Conservation (phyloP, 1,140 invertebrate species). For the Agrypnia vestita region DNA sequence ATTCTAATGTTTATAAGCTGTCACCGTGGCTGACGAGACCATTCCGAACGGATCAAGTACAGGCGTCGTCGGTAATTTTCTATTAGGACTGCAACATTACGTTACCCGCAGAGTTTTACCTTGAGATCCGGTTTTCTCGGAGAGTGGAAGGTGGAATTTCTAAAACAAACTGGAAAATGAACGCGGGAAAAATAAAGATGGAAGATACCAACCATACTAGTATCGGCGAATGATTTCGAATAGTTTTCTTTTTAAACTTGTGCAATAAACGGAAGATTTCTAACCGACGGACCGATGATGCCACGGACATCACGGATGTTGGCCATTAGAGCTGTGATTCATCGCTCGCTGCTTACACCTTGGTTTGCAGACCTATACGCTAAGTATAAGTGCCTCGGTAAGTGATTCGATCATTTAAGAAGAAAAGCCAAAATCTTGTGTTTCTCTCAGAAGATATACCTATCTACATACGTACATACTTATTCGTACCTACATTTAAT, state of each 20-base stretch:
- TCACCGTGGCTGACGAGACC: background rate
- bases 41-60: background rate
- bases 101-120: conserved; percentile 8
- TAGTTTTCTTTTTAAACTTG: conserved; percentile 36
- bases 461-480: too few species aligned
- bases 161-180: conserved; percentile 36
- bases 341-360: background rate
- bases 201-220: background rate
- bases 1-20: background rate
- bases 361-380: background rate
- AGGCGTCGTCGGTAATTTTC: background rate
- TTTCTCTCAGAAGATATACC: too few species aligned
- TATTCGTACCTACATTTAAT: too few species aligned
- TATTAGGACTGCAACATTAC: background rate
- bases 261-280: conserved; percentile 9
- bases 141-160: conserved; percentile 41
- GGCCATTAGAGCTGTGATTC: background rate
- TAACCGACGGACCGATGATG: background rate
- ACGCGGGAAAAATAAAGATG: conserved; percentile 32
- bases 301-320: conserved; percentile 20
- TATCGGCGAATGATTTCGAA: conserved; percentile 23
- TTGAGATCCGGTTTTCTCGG: conserved; percentile 41
- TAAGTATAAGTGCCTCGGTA: too few species aligned
- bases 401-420: too few species aligned
- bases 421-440: too few species aligned